phyloP scores from a whole-genome alignment of 2,797 vertebrate genomes.

The Chrysocyon brachyurus region DNA sequence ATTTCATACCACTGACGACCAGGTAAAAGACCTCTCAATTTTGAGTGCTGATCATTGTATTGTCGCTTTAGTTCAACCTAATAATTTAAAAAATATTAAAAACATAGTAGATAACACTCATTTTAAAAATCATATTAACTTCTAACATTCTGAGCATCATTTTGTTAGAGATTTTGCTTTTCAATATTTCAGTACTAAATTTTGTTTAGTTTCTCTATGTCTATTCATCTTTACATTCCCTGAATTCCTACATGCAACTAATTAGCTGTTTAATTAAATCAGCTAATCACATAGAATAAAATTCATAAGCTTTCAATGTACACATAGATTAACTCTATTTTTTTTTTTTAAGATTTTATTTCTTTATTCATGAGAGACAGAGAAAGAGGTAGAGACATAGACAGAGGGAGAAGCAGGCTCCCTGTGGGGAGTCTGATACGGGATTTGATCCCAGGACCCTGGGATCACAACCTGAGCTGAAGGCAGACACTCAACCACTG shows the following conservation, averaged over 20 bases:
- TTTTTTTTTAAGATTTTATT: no score
- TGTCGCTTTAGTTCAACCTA: constrained; percentile 98
- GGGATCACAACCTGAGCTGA: no score
- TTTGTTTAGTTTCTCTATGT: constrained; percentile 44
- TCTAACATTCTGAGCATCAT: constrained; percentile 19
- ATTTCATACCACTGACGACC: constrained; percentile 98
- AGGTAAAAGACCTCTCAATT: constrained; percentile 94
- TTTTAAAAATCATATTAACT: constrained; percentile 50
- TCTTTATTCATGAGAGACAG: no score
- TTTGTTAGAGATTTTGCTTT: constrained; percentile 55
- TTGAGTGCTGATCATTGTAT: constrained; percentile 97
- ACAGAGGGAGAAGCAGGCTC: no score
- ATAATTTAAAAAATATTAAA: constrained; percentile 66
- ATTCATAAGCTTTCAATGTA: neutral
- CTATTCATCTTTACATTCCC: constrained; percentile 11
- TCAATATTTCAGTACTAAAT: constrained; percentile 1
- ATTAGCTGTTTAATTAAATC: constrained; percentile 15
- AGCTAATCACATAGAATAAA: neutral
- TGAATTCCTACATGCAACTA: neutral
- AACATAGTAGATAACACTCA: constrained; percentile 20
- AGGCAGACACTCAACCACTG: no score
- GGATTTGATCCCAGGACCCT: no score
- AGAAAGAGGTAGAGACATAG: no score
- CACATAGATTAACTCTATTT: neutral
- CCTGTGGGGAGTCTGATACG: no score